phyloP scores from a whole-genome alignment of 2,888 invertebrate genomes.

The Scotopteryx bipunctaria region DNA sequence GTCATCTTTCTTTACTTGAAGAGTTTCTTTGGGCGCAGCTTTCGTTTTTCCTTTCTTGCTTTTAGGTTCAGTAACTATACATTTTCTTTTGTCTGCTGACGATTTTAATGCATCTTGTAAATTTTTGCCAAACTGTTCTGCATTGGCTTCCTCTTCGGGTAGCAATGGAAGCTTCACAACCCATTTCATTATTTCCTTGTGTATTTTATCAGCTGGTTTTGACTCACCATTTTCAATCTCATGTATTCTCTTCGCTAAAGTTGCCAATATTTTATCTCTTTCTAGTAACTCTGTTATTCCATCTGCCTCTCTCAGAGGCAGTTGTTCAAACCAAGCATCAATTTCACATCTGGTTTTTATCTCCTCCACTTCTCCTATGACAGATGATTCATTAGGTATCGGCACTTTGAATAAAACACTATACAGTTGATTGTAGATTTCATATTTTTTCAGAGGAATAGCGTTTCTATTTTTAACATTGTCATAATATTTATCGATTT shows the following conservation, averaged over 20 bases:
- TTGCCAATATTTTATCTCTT: conserved; percentile 53
- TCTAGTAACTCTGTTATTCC: conserved; percentile 47
- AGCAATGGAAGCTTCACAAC: conserved; percentile 53
- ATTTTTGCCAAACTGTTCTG: conserved; percentile 43
- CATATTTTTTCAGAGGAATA: conserved; percentile 49
- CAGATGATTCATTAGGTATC: conserved; percentile 50
- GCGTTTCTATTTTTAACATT: conserved; percentile 51
- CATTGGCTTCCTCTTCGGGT: conserved; percentile 39
- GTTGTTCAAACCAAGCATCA: conserved; percentile 56
- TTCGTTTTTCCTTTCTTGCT: conserved; percentile 22
- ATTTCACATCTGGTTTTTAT: conserved; percentile 63
- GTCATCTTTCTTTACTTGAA: conserved; percentile 24
- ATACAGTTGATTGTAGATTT: conserved; percentile 58
- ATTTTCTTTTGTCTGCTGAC: conserved; percentile 50
- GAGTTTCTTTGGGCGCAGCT: conserved; percentile 31
- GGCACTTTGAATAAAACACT: conserved; percentile 56
- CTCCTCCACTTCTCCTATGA: conserved; percentile 57
- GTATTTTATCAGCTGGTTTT: conserved; percentile 46
- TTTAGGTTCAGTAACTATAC: conserved; percentile 31
- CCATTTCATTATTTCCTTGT: conserved; percentile 58
- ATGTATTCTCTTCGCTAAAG: conserved; percentile 55
- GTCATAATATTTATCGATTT: conserved; percentile 54
- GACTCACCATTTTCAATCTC: conserved; percentile 52
- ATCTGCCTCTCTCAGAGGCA: conserved; percentile 48
- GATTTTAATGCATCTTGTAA: conserved; percentile 49